Conservation (phyloP, 2,113 vertebrate species). For the Gulo gulo region DNA sequence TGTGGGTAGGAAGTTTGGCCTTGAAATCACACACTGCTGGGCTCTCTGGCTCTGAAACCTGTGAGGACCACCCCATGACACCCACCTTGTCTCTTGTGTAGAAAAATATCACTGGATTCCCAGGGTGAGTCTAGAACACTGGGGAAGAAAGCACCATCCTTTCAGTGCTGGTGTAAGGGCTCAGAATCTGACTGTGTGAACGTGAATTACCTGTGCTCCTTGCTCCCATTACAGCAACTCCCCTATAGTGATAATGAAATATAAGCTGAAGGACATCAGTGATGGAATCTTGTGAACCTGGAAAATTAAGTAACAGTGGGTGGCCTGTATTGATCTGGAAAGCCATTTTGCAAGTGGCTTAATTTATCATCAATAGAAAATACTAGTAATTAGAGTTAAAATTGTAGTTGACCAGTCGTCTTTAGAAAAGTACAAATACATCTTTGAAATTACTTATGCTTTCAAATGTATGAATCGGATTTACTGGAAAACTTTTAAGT, state of each 20-base stretch:
- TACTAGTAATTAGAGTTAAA: slow-evolving; percentile 54
- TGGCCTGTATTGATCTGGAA: slow-evolving; percentile 48
- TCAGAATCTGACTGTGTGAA: background rate
- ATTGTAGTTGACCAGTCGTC: slow-evolving; percentile 49
- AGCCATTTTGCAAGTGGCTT: slow-evolving; percentile 54
- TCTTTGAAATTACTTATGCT: slow-evolving; percentile 65
- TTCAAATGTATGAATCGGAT: slow-evolving; percentile 60
- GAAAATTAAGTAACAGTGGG: slow-evolving; percentile 38
- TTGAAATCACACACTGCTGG: background rate
- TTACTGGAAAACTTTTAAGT: slow-evolving; percentile 61
- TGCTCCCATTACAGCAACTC: background rate
- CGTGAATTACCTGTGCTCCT: background rate
- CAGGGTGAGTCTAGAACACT: background rate
- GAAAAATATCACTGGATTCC: background rate
- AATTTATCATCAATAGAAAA: slow-evolving; percentile 68
- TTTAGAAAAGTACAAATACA: slow-evolving; percentile 63
- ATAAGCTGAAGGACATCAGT: background rate
- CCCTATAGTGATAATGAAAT: background rate
- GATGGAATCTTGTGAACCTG: background rate
- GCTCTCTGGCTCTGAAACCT: background rate
- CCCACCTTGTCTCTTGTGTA: background rate
- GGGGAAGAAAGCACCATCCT: background rate
- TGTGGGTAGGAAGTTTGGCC: background rate
- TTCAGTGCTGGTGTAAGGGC: background rate
- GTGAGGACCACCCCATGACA: background rate